Percentiles rank a stretch among this genome's conserved stretches.
Conservation (phyloP, 37 sponge, comb jelly and placozoan genomes). For the Haliclona indistincta region DNA sequence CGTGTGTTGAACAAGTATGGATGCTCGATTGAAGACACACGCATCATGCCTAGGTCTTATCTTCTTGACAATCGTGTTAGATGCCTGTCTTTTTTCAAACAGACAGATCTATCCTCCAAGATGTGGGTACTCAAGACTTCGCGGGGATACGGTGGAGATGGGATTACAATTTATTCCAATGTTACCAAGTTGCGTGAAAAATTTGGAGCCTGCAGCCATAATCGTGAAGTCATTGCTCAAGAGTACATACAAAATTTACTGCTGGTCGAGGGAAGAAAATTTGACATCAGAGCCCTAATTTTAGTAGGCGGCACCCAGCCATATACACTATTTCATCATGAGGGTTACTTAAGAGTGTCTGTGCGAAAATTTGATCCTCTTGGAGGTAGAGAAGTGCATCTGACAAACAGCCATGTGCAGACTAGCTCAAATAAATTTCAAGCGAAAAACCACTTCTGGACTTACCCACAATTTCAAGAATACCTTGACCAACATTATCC, state of each 20-base stretch:
- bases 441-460: slow-evolving; percentile 79
- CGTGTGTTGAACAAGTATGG: slow-evolving; percentile 30
- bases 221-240: slow-evolving; percentile 59
- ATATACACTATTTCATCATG: slow-evolving; percentile 78
- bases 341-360: slow-evolving; percentile 77
- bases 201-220: slow-evolving; percentile 45
- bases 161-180: slow-evolving; percentile 56
- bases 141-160: slow-evolving; percentile 72
- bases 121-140: slow-evolving; percentile 83
- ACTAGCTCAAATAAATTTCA: slow-evolving; percentile 6
- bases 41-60: slow-evolving; percentile 75
- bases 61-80: slow-evolving; percentile 41
- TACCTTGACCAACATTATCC: slow-evolving; percentile 58
- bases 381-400: slow-evolving; percentile 44
- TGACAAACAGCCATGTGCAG: slow-evolving; percentile 90
- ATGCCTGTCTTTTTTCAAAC: slow-evolving; percentile 64
- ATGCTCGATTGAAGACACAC: slow-evolving; percentile 45
- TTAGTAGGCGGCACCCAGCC: slow-evolving; percentile 77
- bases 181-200: slow-evolving; percentile 4
- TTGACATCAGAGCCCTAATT: slow-evolving; percentile 75
- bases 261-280: slow-evolving; percentile 73
- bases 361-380: slow-evolving; percentile 45
- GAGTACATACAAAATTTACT: slow-evolving; percentile 59
- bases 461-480: slow-evolving; percentile 64
- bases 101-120: neutral